Percentiles rank a stretch among this genome's conserved stretches.
Conservation (phyloP, 2,113 vertebrate species). For the Rattus rattus region DNA sequence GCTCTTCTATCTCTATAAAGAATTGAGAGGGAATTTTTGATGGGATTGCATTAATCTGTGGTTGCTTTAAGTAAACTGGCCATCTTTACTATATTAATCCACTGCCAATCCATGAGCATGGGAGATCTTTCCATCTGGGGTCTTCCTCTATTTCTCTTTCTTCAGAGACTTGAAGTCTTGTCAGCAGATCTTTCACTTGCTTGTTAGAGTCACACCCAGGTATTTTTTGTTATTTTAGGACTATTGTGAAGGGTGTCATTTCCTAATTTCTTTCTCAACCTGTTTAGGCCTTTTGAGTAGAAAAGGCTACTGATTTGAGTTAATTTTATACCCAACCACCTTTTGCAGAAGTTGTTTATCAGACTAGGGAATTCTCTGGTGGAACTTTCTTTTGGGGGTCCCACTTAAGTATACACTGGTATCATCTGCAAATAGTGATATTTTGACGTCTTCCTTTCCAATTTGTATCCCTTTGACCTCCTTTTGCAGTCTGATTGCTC, state of each 20-base stretch:
- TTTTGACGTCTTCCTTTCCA: too few relatives aligned
- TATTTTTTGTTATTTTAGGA: background rate
- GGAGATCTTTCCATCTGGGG: background rate
- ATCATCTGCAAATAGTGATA: too few relatives aligned
- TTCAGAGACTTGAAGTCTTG: background rate
- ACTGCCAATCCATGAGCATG: background rate
- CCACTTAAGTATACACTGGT: too few relatives aligned
- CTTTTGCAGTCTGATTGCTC: too few relatives aligned
- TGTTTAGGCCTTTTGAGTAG: too few relatives aligned
- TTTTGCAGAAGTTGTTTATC: too few relatives aligned
- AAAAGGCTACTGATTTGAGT: too few relatives aligned
- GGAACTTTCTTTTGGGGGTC: too few relatives aligned
- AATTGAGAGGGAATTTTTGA: background rate
- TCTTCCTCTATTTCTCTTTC: background rate
- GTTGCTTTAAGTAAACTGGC: background rate
- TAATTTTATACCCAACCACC: too few relatives aligned
- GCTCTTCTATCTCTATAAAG: background rate
- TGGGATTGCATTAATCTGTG: background rate
- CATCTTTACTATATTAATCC: background rate
- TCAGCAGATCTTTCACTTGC: background rate
- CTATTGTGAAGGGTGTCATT: background rate
- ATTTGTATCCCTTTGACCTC: too few relatives aligned
- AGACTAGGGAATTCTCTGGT: too few relatives aligned
- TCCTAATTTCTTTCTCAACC: background rate
- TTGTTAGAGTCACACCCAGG: background rate